These are phyloP conservation scores for Amniataba percoides DNA, from an alignment of 2,797 vertebrate species.

Conservation along the genomic window DNA sequence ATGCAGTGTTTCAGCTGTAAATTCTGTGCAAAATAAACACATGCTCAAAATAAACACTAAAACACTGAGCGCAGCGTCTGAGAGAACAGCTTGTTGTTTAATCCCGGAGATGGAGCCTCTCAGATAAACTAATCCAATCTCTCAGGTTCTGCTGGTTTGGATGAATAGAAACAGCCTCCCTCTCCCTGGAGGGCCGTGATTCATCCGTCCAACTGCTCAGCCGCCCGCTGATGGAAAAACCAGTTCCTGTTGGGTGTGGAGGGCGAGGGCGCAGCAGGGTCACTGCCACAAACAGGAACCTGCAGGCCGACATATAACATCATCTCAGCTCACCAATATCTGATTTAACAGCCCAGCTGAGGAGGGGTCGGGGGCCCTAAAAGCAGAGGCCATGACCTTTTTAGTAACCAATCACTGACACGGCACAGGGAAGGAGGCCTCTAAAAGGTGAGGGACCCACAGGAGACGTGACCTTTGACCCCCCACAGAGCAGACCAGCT, in stretches of 20 bases:
- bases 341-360: neutral
- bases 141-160: conserved; percentile 54
- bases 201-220: conserved; percentile 43
- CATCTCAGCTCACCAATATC: too few species aligned
- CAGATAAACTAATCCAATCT: conserved; percentile 47
- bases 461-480: conserved; percentile 49
- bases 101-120: conserved; percentile 45
- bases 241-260: conserved; percentile 65
- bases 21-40: too few species aligned
- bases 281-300: neutral
- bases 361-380: conserved; percentile 8
- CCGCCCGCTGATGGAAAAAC: conserved; percentile 43
- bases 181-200: conserved; percentile 57
- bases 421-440: conserved; percentile 4
- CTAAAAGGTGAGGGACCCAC: conserved; percentile 23
- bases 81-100: neutral
- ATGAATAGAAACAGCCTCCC: conserved; percentile 30
- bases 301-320: neutral
- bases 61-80: too few species aligned
- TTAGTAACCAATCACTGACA: conserved; percentile 44
- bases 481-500: conserved; percentile 42
- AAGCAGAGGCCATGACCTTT: conserved; percentile 35
- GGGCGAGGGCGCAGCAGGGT: conserved; percentile 16
- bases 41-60: too few species aligned
- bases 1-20: too few species aligned